phyloP scores from a whole-genome alignment of 1,140 invertebrate species.

The Cephus cinctus region DNA sequence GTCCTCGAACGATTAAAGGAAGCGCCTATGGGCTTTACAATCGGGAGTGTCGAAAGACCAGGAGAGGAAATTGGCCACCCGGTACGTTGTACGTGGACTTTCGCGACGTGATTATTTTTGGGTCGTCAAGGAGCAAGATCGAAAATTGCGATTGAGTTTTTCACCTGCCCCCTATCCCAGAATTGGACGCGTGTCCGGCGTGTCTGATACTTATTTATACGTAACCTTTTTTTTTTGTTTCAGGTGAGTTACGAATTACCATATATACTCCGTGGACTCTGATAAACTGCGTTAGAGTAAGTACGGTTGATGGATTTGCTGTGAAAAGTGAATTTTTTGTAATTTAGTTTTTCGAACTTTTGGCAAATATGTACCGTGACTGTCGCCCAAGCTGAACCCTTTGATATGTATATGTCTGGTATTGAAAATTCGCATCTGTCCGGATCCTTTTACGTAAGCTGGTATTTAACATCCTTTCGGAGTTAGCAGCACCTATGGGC shows the following conservation, averaged over 20 bases:
- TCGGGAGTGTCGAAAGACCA: slow-evolving; percentile 12
- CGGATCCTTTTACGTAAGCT: too few relatives aligned
- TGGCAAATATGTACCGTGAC: not conserved
- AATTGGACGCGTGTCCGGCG: too few relatives aligned
- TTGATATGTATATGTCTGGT: not conserved
- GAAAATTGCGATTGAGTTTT: slow-evolving; percentile 8
- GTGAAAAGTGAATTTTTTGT: too few relatives aligned
- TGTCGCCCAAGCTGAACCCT: not conserved
- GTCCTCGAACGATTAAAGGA: slow-evolving; percentile 10
- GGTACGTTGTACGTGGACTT: slow-evolving; percentile 16
- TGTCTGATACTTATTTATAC: too few relatives aligned
- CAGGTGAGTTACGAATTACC: slow-evolving; percentile 10
- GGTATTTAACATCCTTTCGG: too few relatives aligned
- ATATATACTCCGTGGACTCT: too few relatives aligned
- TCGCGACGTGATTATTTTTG: too few relatives aligned
- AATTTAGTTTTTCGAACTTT: too few relatives aligned
- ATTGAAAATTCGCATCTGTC: slow-evolving; percentile 1
- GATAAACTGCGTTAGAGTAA: too few relatives aligned
- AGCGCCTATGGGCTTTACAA: slow-evolving; percentile 18
- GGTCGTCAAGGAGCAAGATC: not conserved
- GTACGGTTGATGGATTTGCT: too few relatives aligned
- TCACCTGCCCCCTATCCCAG: too few relatives aligned
- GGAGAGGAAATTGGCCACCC: slow-evolving; percentile 2
- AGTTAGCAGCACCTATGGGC: too few relatives aligned
- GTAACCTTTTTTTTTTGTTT: slow-evolving; percentile 5